Percentiles rank a stretch among this genome's conserved stretches.
phyloP scores from a whole-genome alignment of 2,113 vertebrate genomes.

The Myiozetetes cayanensis region DNA sequence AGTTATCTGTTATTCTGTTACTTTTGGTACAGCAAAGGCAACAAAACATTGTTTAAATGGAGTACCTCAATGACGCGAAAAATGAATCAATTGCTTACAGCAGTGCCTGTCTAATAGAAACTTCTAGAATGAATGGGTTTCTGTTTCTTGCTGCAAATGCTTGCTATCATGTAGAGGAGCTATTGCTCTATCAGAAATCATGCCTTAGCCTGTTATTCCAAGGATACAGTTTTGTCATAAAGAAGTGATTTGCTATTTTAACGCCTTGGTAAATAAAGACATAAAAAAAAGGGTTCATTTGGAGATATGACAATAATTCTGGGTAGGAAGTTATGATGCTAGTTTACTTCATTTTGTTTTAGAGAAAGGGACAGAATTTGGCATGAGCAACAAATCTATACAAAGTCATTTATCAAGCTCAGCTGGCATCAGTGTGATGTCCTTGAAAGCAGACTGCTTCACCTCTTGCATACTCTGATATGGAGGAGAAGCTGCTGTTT shows the following conservation, averaged over 20 bases:
- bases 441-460: conserved; percentile 62
- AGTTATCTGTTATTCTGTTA: conserved; percentile 22
- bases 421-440: conserved; percentile 29
- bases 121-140: conserved; percentile 48
- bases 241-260: conserved; percentile 74
- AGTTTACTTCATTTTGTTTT: conserved; percentile 59
- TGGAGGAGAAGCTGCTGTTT: conserved; percentile 18
- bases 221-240: conserved; percentile 66
- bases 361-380: conserved; percentile 44
- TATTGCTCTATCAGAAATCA: conserved; percentile 70
- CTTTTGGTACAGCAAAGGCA: not conserved
- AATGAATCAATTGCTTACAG: conserved; percentile 56
- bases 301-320: conserved; percentile 56
- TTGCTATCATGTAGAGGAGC: conserved; percentile 68
- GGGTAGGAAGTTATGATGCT: not conserved
- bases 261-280: conserved; percentile 66
- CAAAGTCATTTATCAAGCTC: conserved; percentile 64
- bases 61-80: conserved; percentile 51
- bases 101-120: conserved; percentile 52
- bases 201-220: conserved; percentile 63
- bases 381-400: conserved; percentile 44
- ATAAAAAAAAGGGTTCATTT: conserved; percentile 15
- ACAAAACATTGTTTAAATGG: conserved; percentile 36
- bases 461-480: not conserved
- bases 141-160: conserved; percentile 47